Percentiles rank a stretch among this genome's conserved stretches.
Conservation (phyloP, 1,140 invertebrate species). For the Apis dorsata region DNA sequence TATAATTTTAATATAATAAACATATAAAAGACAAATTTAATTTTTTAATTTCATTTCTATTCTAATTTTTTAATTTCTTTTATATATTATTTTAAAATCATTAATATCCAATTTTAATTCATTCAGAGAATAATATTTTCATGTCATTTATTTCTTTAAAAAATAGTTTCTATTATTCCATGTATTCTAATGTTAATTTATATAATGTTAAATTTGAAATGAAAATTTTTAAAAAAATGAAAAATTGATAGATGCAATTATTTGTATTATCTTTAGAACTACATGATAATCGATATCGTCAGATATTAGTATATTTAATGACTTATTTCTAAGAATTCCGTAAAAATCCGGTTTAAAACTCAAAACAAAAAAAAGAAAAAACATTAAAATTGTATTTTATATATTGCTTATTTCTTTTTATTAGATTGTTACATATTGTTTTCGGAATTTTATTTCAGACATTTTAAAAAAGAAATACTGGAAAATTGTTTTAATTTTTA, state of each 20-base stretch:
- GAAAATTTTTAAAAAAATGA: not conserved
- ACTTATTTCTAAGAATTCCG: not conserved
- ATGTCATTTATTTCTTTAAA: too few species aligned
- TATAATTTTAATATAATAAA: too few species aligned
- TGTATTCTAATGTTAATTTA: too few species aligned
- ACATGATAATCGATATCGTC: not conserved
- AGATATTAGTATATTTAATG: conserved; percentile 46
- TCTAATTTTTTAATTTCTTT: not conserved
- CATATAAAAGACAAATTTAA: too few species aligned
- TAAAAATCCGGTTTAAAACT: not conserved
- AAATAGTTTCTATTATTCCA: not conserved
- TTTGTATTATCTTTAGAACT: not conserved
- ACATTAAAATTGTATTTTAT: not conserved
- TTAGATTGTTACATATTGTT: too few species aligned
- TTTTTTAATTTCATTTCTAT: too few species aligned
- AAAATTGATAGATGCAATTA: not conserved
- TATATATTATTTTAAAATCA: not conserved
- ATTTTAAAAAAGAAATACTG: too few species aligned
- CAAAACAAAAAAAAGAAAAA: too few species aligned
- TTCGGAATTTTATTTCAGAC: too few species aligned
- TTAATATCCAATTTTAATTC: not conserved
- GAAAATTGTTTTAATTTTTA: too few species aligned
- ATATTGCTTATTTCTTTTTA: not conserved
- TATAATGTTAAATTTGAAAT: too few species aligned
- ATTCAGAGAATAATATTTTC: not conserved